These are phyloP conservation scores for Gasterosteus aculeatus DNA, from an alignment of 2,113 vertebrate species.

Conservation along the genomic window DNA sequence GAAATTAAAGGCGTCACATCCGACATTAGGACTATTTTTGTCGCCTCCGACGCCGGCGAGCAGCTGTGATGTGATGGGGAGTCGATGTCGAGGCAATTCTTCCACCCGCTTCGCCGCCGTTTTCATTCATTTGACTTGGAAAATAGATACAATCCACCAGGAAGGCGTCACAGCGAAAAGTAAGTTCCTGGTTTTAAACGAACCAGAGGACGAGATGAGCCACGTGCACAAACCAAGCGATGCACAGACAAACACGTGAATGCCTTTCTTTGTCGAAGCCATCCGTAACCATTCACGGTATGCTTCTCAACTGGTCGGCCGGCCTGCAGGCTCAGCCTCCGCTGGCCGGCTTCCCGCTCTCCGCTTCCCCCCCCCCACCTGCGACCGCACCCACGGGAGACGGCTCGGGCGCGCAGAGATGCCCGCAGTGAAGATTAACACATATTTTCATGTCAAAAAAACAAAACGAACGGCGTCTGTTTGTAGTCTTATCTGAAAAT, in stretches of 20 bases:
- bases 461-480: too few species aligned
- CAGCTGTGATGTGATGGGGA: too few species aligned
- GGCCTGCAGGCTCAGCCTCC: neutral
- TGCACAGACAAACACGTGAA: neutral
- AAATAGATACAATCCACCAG: too few species aligned
- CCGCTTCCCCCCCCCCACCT: neutral
- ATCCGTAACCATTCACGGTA: neutral
- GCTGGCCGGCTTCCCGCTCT: neutral
- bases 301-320: conserved; percentile 9
- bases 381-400: conserved; percentile 40
- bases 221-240: neutral
- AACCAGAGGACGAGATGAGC: neutral
- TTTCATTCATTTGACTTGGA: too few species aligned
- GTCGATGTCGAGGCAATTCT: too few species aligned
- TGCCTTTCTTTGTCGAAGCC: neutral
- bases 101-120: too few species aligned
- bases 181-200: neutral
- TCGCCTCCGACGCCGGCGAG: too few species aligned
- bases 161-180: neutral
- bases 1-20: too few species aligned
- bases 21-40: too few species aligned
- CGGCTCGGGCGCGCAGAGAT: conserved; percentile 3
- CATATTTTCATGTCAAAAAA: neutral
- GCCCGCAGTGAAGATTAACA: neutral
- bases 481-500: too few species aligned